These are phyloP conservation scores for Synanthedon vespiformis DNA, from an alignment of 2,888 invertebrate genomes.

Conservation along the genomic window DNA sequence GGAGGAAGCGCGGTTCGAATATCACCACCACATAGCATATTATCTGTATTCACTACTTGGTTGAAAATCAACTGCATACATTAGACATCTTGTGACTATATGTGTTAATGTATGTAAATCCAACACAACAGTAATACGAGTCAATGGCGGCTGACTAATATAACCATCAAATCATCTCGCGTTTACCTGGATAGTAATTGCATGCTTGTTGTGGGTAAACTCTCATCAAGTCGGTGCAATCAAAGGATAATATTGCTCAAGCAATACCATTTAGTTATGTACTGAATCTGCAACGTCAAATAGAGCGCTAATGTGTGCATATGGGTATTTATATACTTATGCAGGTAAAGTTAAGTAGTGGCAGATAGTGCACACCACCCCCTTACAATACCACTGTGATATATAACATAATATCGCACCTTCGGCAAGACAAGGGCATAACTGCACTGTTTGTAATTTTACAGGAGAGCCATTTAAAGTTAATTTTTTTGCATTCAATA, in stretches of 20 bases:
- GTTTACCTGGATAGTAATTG: background rate
- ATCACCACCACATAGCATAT: slow-evolving; percentile 13
- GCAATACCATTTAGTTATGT: background rate
- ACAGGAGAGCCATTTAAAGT: no score
- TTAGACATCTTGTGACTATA: background rate
- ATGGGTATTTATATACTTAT: no score
- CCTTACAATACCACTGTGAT: no score
- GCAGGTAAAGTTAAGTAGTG: no score
- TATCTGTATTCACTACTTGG: slow-evolving; percentile 10
- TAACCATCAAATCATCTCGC: background rate
- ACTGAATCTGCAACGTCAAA: background rate
- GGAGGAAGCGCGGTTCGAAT: no score
- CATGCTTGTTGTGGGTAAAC: background rate
- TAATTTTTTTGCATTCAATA: no score
- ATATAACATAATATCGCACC: no score
- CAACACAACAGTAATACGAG: background rate
- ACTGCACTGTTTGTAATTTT: no score
- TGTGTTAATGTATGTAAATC: background rate
- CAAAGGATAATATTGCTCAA: background rate
- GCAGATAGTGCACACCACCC: no score
- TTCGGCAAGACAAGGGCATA: no score
- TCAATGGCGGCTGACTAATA: background rate
- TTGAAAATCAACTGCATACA: no score
- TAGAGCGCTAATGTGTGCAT: no score
- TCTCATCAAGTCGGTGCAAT: background rate